Percentiles rank a stretch among this genome's conserved stretches.
phyloP scores from a whole-genome alignment of 2,113 vertebrate species.

The Anguilla rostrata region DNA sequence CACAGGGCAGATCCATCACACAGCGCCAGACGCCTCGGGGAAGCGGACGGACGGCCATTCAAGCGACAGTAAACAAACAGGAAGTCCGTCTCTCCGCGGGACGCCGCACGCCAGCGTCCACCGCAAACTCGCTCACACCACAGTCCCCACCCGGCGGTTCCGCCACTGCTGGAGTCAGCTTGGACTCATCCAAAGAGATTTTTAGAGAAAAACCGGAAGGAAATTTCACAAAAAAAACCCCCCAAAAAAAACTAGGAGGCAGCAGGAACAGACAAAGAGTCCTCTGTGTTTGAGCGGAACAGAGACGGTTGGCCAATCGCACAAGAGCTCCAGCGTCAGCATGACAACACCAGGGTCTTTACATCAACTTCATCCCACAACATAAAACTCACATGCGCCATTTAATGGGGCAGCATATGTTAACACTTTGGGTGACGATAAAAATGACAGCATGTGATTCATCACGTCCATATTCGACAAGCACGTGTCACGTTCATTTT shows the following conservation, averaged over 20 bases:
- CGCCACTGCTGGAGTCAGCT: neutral
- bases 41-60: neutral
- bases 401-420: neutral
- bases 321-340: neutral
- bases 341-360: neutral
- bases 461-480: neutral
- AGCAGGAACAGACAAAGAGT: neutral
- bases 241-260: neutral
- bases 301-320: neutral
- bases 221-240: neutral
- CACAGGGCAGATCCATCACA: neutral
- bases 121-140: neutral
- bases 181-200: neutral
- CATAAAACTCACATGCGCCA: neutral
- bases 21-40: neutral
- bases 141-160: neutral
- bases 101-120: no score
- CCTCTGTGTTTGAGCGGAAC: neutral
- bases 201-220: neutral
- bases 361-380: no score
- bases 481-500: neutral
- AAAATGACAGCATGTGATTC: neutral
- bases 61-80: neutral
- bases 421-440: neutral
- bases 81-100: neutral